These are phyloP conservation scores for Cantharis nigra DNA, from an alignment of 2,888 invertebrate genomes.

Conservation along the genomic window DNA sequence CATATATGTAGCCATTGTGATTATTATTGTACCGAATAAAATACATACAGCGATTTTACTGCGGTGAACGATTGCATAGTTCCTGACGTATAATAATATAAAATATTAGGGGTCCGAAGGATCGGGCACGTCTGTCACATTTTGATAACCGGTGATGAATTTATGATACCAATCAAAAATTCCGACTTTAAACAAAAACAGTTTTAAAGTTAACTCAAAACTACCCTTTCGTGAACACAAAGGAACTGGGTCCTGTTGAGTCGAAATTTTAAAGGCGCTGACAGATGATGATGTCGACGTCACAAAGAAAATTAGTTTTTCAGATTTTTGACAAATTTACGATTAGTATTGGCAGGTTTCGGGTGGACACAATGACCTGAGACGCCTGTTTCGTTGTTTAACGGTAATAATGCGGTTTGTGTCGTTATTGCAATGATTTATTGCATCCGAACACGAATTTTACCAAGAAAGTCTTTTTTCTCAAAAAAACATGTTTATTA, in stretches of 20 bases:
- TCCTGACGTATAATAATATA: background rate
- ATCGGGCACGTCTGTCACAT: conserved; percentile 13
- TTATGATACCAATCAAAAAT: background rate
- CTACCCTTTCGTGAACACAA: background rate
- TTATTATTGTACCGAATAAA: conserved; percentile 31
- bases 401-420: background rate
- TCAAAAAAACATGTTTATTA: background rate
- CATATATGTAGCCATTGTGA: conserved; percentile 31
- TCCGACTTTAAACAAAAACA: background rate
- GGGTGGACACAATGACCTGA: background rate
- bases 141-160: conserved; percentile 15
- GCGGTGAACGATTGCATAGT: conserved; percentile 28
- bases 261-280: conserved; percentile 20
- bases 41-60: conserved; percentile 29
- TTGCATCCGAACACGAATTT: too few relatives aligned
- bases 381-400: background rate
- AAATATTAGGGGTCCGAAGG: background rate
- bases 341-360: background rate
- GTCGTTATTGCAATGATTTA: background rate
- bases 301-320: conserved; percentile 11
- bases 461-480: background rate
- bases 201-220: background rate
- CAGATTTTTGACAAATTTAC: background rate
- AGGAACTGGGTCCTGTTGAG: background rate
- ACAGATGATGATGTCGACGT: conserved; percentile 7